Conservation (phyloP, 2,113 vertebrate species). For the Collichthys lucidus region DNA sequence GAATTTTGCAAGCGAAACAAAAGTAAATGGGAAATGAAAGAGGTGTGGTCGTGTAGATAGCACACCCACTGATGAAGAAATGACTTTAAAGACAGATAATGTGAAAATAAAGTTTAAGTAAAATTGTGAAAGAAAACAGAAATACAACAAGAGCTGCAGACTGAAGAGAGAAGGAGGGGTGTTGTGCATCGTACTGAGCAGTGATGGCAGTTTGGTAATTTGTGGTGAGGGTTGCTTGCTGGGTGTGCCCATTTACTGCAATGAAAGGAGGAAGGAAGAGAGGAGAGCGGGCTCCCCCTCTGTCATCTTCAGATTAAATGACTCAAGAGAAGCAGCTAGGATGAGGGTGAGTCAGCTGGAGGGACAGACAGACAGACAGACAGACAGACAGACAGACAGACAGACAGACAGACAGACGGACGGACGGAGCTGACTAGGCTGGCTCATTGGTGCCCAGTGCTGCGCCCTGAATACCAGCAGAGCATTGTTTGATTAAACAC, state of each 20-base stretch:
- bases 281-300: conserved; percentile 35
- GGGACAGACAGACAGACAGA: conserved; percentile 22
- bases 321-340: conserved; percentile 58
- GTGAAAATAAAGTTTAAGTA: background rate
- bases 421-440: conserved; percentile 4
- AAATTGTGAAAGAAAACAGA: background rate
- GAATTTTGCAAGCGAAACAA: background rate
- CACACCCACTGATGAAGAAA: background rate
- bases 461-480: conserved; percentile 14
- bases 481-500: conserved; percentile 5
- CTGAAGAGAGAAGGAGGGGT: background rate
- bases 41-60: background rate
- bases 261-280: conserved; percentile 69
- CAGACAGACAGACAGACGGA: no score
- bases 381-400: no score
- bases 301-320: conserved; percentile 71
- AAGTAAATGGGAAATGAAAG: conserved; percentile 41
- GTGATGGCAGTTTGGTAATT: conserved; percentile 65
- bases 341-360: conserved; percentile 66
- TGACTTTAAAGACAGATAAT: background rate
- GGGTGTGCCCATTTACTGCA: conserved; percentile 75
- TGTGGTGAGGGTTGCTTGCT: conserved; percentile 73
- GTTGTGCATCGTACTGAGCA: background rate
- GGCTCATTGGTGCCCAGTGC: conserved; percentile 38
- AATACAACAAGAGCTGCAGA: background rate